Base-by-base conservation (phyloP, 2,888 invertebrate species). In the Eupithecia dodoneata region DNA sequence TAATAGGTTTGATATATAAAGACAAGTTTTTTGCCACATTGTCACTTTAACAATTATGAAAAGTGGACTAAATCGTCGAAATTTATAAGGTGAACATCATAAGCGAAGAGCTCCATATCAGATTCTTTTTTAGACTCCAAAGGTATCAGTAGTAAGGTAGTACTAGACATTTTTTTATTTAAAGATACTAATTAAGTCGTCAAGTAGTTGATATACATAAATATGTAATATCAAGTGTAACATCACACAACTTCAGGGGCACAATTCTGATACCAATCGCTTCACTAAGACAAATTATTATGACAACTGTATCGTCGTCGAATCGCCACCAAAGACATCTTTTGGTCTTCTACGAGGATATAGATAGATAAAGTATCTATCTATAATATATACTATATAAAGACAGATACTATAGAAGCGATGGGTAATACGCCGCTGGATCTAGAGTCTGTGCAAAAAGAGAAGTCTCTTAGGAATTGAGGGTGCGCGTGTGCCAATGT, bases 51-150 rank as follows among this genome's bases (percentile, higher is more conserved):
- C 10, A 63, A 30, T 30, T 42, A 66, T 66, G 15, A 66, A 15
- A 42, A 15, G 42, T 66, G 66, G 42, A 42, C 15, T 63, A 67
- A 67, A 76, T 72, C 70, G 69, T 74, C 86, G 82, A 81, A 79
- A 81, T 41, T 4, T 42, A 71, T 66, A 55, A 42, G 42, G 71
- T 59, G 71, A 78, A 47, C 12, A 41, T 52, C 75, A 71, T 73
- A 73, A 75, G 75, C 75, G 75, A 75, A 70, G n/a, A 42, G 10
- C n/a, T 42, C 10, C 65, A 49, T 9, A 18, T 18, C 9, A 7
- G 10, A 59, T 59, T 18, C 18, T 9, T 3, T 59, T 6, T 52
- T 6, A 15, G 15, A 52, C 4, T 4, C 5, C 2, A 6, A 55
- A 13, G 52, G 15, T 12, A 47, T 30, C 30, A 30, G 30, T 30